A percentile compares a stretch with the other conserved stretches of the same genome.
These are phyloP conservation scores for Mellilla xanthometata DNA, from an alignment of 2,888 invertebrate genomes.

Conservation along the genomic window DNA sequence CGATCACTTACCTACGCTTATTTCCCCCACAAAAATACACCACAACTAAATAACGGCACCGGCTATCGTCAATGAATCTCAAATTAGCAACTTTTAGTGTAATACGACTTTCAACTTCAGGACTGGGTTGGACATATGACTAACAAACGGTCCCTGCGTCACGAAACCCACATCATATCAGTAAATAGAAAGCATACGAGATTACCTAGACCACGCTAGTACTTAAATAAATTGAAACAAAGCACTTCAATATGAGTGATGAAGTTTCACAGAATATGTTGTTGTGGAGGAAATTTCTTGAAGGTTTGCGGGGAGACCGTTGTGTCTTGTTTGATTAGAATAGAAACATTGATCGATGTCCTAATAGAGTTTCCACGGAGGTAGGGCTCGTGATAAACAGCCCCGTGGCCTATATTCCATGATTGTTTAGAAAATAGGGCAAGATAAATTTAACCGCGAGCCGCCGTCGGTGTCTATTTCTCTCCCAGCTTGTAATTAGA, in stretches of 20 bases:
- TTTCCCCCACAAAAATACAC: slow-evolving; percentile 14
- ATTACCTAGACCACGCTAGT: slow-evolving; percentile 10
- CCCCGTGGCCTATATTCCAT: slow-evolving; percentile 64
- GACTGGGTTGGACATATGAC: slow-evolving; percentile 19
- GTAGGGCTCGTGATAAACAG: slow-evolving; percentile 36
- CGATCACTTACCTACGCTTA: slow-evolving; percentile 10
- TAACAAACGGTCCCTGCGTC: slow-evolving; percentile 28
- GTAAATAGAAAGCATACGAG: slow-evolving; percentile 26
- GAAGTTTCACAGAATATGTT: not conserved
- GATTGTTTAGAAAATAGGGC: slow-evolving; percentile 67
- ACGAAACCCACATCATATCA: slow-evolving; percentile 26
- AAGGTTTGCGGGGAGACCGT: not conserved
- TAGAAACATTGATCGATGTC: not conserved
- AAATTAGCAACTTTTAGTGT: slow-evolving; percentile 12
- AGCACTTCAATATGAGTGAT: not conserved
- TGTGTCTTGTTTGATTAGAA: not conserved
- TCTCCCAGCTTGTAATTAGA: slow-evolving; percentile 61
- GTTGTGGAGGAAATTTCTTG: not conserved
- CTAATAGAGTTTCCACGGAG: slow-evolving; percentile 3
- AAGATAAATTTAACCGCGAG: slow-evolving; percentile 68
- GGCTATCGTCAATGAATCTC: slow-evolving; percentile 8
- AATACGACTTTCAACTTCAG: slow-evolving; percentile 7
- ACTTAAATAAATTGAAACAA: slow-evolving; percentile 4
- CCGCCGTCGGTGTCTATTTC: slow-evolving; percentile 62
- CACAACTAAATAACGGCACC: slow-evolving; percentile 9